phyloP scores from a whole-genome alignment of 2,797 vertebrate species.

The Pelodytes ibericus region DNA sequence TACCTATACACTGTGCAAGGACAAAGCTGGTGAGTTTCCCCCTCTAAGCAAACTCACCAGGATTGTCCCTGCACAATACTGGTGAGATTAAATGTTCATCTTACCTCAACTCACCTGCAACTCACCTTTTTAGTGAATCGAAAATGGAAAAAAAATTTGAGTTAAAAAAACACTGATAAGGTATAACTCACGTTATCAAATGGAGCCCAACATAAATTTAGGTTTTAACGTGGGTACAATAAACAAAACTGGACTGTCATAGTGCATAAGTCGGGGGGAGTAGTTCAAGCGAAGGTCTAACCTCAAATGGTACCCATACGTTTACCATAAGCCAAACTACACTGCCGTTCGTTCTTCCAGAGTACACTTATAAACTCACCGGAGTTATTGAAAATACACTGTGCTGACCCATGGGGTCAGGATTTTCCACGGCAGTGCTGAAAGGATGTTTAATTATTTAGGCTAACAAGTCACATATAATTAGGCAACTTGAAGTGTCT shows the following conservation, averaged over 20 bases:
- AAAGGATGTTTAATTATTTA: conserved; percentile 64
- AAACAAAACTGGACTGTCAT: background rate
- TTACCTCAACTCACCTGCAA: too few relatives aligned
- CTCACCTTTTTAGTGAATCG: too few relatives aligned
- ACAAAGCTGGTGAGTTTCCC: too few relatives aligned
- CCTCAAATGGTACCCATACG: conserved; percentile 55
- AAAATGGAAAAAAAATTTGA: too few relatives aligned
- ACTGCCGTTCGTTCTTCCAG: conserved; percentile 12
- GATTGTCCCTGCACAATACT: too few relatives aligned
- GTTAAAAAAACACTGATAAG: too few relatives aligned
- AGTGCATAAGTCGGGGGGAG: background rate
- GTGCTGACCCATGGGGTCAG: conserved; percentile 41
- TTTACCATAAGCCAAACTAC: conserved; percentile 44
- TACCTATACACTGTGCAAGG: too few relatives aligned
- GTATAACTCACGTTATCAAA: too few relatives aligned
- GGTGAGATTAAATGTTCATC: too few relatives aligned
- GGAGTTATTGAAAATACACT: conserved; percentile 41
- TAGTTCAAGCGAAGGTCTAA: conserved; percentile 4
- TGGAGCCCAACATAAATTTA: background rate
- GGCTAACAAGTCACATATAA: conserved; percentile 66
- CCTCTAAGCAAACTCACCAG: too few relatives aligned
- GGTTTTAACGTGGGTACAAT: background rate
- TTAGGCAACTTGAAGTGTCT: conserved; percentile 66
- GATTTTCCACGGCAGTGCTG: conserved; percentile 52
- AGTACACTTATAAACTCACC: conserved; percentile 24